phyloP scores from a whole-genome alignment of 2,797 vertebrate genomes.

The Buphagus erythrorhynchus region DNA sequence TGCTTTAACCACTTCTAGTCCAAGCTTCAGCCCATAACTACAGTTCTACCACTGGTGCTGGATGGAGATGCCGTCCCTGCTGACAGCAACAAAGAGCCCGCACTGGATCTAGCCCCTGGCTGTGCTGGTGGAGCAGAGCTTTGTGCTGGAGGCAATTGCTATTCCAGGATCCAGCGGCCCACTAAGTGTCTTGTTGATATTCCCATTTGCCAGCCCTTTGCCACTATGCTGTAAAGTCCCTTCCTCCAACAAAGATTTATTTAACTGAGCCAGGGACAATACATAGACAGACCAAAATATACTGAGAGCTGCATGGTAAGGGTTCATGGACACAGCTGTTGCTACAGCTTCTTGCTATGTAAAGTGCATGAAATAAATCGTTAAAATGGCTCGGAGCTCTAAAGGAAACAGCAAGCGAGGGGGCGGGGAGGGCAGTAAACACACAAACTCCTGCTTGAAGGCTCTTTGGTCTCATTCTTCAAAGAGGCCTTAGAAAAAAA shows the following conservation, averaged over 20 bases:
- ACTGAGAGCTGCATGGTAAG: neutral
- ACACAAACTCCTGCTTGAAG: neutral
- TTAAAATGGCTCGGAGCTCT: neutral
- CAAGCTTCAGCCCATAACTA: neutral
- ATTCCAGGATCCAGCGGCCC: neutral
- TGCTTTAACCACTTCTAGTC: neutral
- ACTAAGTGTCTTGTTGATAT: neutral
- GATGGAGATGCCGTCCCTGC: neutral
- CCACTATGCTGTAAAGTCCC: neutral
- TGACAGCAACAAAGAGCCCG: neutral
- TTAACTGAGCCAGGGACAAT: neutral
- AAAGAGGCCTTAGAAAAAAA: slow-evolving; percentile 38
- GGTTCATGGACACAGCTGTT: slow-evolving; percentile 1
- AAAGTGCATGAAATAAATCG: slow-evolving; percentile 49
- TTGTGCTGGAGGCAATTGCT: neutral
- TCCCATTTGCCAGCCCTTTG: neutral
- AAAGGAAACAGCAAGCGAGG: slow-evolving; percentile 22
- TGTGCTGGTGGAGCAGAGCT: neutral
- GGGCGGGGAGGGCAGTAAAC: neutral
- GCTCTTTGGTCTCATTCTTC: slow-evolving; percentile 54
- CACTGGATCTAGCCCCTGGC: rapidly evolving
- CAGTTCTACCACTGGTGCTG: rapidly evolving
- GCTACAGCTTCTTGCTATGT: slow-evolving; percentile 41
- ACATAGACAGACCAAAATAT: neutral
- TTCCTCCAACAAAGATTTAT: slow-evolving; percentile 12